Conservation (phyloP, 2,888 invertebrate species). For the Criorhina ranunculi region DNA sequence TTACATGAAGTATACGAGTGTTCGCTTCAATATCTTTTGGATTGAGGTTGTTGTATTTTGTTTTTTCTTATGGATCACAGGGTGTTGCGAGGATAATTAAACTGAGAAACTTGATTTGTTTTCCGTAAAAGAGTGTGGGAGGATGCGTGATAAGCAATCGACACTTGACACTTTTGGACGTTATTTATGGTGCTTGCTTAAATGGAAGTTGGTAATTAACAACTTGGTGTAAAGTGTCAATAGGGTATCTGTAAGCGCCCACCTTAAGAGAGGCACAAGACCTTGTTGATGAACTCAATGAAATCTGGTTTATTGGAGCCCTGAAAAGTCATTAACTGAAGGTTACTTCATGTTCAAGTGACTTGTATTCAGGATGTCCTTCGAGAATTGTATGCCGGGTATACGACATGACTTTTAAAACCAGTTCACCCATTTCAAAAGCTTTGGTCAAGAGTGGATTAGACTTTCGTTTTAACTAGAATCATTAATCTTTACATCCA, state of each 20-base stretch:
- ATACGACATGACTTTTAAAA: no score
- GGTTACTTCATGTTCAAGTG: background rate
- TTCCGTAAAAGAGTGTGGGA: slow-evolving; percentile 14
- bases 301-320: background rate
- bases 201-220: slow-evolving; percentile 10
- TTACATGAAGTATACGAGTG: slow-evolving; percentile 43
- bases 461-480: no score
- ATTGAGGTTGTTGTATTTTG: no score
- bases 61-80: slow-evolving; percentile 35
- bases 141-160: slow-evolving; percentile 15
- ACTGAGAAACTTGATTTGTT: slow-evolving; percentile 11
- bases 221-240: slow-evolving; percentile 16
- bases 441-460: no score
- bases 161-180: slow-evolving; percentile 3
- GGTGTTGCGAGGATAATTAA: slow-evolving; percentile 56
- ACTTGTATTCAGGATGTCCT: background rate
- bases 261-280: background rate
- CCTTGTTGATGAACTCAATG: background rate
- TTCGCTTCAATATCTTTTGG: slow-evolving; percentile 19
- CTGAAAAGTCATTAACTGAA: no score
- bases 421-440: no score
- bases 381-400: background rate
- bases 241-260: slow-evolving; percentile 11
- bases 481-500: no score
- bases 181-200: slow-evolving; percentile 6